Base-by-base conservation (phyloP, 2,888 invertebrate genomes). In the Bellardia bayeri region DNA sequence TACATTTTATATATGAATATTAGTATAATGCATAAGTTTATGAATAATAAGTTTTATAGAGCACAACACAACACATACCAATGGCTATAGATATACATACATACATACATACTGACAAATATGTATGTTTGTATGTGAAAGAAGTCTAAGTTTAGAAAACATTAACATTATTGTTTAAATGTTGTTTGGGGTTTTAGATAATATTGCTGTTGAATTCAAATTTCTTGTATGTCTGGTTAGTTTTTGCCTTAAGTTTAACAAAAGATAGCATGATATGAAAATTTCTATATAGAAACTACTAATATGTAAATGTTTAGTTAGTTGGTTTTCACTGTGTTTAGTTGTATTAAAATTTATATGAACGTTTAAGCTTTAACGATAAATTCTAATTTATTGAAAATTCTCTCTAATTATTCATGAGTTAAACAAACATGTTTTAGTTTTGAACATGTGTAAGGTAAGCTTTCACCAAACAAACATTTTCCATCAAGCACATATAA, bases 11-110 rank as follows among this genome's bases (percentile, higher is more conserved):
- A 9, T 71, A 78, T 11, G 33, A 74, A 61, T 83, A 83, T 86
- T 42, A 78, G 82, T 72, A 79, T 86, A 79, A 86, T 87, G 81
- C 81, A 87, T 42, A 84, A 88, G 69, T 87, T 84, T 87, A 88
- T 88, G 85, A 87, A 88, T 88, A 88, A 87, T 88, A 87, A 82
- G 72, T 80, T 87, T 71, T 72, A 58, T 61, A 58, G 45, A 37
- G 71, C 45, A 45, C 49, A 33, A n/a, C 30, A 30, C 42, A 33
- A n/a, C n/a, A 76, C n/a, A 56, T 16, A 58, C 54, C 11, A 23
- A 23, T 23, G 0, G 23, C 23, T 13, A 37, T 14, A 58, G 1
- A 23, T 3, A 5, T 5, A 9, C 8, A 45, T 37, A 23, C 63
- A 13, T 68, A 40, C 49, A 30, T 37, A 23, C 33, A 40, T 56